A percentile compares a stretch with the other conserved stretches of the same genome.
Conservation (phyloP, 2,888 invertebrate genomes). For the Hylaea fasciaria region DNA sequence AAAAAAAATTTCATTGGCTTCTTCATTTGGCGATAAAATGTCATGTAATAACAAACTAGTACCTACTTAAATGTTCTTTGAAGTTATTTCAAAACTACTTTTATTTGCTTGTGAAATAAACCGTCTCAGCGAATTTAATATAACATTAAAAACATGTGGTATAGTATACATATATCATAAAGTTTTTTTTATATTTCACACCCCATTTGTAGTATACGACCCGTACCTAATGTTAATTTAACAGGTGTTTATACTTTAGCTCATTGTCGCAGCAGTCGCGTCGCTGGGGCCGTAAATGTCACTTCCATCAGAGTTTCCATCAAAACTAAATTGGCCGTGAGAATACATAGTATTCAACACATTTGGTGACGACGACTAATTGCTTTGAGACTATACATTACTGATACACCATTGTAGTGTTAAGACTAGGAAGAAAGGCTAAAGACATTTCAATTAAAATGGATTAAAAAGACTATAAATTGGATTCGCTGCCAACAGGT, state of each 20-base stretch:
- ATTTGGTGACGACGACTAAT: slow-evolving; percentile 17
- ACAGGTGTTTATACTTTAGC: slow-evolving; percentile 10
- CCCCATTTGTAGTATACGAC: slow-evolving; percentile 11
- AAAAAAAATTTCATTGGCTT: too few relatives aligned
- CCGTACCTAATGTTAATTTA: slow-evolving; percentile 3
- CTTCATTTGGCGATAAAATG: too few relatives aligned
- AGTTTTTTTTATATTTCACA: slow-evolving; percentile 8
- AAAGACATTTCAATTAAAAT: too few relatives aligned
- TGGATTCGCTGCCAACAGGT: too few relatives aligned
- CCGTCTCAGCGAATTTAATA: neutral
- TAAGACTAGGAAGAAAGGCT: too few relatives aligned
- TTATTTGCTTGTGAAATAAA: slow-evolving; percentile 4
- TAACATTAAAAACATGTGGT: neutral
- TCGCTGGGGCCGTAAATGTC: slow-evolving; percentile 15
- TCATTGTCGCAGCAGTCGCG: slow-evolving; percentile 15
- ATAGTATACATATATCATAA: too few relatives aligned
- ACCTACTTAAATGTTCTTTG: neutral
- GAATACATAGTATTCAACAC: slow-evolving; percentile 26
- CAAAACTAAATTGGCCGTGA: slow-evolving; percentile 43
- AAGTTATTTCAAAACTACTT: neutral
- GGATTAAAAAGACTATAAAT: too few relatives aligned
- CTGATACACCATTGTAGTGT: neutral
- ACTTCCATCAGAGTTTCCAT: slow-evolving; percentile 44
- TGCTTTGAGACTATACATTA: neutral
- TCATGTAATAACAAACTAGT: neutral